These are phyloP conservation scores for Byasa hedistus DNA, from an alignment of 2,888 invertebrate genomes.

Conservation along the genomic window DNA sequence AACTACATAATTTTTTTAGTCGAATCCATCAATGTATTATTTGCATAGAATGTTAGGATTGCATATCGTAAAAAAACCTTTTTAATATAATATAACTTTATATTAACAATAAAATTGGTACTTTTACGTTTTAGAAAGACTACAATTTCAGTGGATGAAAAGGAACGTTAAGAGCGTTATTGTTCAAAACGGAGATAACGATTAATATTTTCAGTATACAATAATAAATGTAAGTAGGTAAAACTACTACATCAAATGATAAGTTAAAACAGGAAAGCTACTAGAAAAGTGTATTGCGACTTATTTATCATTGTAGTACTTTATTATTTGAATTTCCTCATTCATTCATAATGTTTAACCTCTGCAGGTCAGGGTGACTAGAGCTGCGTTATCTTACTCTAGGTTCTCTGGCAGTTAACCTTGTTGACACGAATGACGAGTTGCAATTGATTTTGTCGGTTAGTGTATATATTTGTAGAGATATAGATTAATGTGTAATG, in stretches of 20 bases:
- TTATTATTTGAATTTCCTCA: constrained; percentile 4
- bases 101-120: too few species aligned
- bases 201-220: background rate
- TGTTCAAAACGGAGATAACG: background rate
- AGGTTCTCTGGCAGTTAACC: constrained; percentile 15
- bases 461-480: constrained; percentile 11
- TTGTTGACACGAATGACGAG: constrained; percentile 16
- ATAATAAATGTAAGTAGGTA: too few species aligned
- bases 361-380: constrained; percentile 3
- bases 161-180: background rate
- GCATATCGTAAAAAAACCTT: too few species aligned
- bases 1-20: too few species aligned
- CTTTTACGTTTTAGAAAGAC: too few species aligned
- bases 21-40: too few species aligned
- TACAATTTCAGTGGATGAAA: too few species aligned
- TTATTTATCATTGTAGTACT: background rate
- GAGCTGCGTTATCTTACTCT: constrained; percentile 11
- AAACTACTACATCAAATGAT: too few species aligned
- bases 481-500: constrained; percentile 5
- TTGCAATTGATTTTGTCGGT: constrained; percentile 20
- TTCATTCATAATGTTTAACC: constrained; percentile 16
- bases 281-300: background rate
- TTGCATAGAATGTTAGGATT: too few species aligned
- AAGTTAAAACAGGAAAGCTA: background rate
- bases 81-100: too few species aligned